phyloP scores from a whole-genome alignment of 2,113 vertebrate genomes.

The Emydocephalus ijimae region DNA sequence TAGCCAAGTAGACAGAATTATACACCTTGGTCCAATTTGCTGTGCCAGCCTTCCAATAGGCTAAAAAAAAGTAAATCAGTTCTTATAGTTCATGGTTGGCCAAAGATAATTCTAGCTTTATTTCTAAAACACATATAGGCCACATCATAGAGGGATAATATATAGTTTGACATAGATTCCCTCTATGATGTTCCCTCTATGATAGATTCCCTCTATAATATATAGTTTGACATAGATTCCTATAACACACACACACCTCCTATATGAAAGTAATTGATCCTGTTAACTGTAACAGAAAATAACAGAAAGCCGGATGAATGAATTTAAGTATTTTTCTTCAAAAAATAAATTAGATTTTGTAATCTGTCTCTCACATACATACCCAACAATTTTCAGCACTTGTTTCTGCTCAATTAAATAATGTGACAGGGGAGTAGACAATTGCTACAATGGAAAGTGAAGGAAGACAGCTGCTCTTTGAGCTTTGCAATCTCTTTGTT shows the following conservation, averaged over 20 bases:
- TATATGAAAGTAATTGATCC: background rate
- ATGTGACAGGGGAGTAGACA: background rate
- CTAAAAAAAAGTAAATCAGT: background rate
- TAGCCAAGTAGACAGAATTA: background rate
- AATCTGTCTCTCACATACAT: background rate
- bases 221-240: no score
- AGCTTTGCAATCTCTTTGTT: background rate
- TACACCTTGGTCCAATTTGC: background rate
- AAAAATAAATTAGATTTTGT: background rate
- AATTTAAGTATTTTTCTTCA: background rate
- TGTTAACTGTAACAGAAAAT: background rate
- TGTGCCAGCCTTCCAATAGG: background rate
- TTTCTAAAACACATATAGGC: background rate
- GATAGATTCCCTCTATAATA: no score
- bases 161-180: no score
- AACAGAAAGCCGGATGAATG: background rate
- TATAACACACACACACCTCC: background rate
- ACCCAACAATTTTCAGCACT: conserved; percentile 20
- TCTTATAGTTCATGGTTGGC: background rate
- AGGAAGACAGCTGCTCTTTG: background rate
- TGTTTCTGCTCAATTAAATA: conserved; percentile 25
- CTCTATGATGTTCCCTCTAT: no score
- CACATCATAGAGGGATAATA: background rate
- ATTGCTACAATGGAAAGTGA: background rate
- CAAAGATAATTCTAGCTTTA: background rate